Evolutionary conservation across 2,888 invertebrate species (phyloP).

Genomic region (Melieria omissa): DNA sequence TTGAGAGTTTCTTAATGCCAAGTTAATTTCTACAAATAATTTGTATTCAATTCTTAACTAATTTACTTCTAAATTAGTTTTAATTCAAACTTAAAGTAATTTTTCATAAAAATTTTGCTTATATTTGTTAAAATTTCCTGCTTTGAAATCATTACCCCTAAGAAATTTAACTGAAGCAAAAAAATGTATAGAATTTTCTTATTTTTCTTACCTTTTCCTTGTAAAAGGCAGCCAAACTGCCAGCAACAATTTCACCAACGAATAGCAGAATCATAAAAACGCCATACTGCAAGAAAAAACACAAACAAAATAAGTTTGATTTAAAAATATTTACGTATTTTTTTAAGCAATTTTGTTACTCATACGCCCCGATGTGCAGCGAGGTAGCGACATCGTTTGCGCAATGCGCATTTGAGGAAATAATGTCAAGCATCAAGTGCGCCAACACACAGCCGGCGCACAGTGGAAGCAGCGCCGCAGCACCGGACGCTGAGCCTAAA

Average conservation of each 20-base stretch:
- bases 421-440: too few species aligned
- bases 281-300: conserved; percentile 72
- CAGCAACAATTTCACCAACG: conserved; percentile 74
- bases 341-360: neutral
- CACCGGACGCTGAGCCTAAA: too few species aligned
- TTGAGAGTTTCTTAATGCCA: too few species aligned
- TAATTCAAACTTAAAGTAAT: too few species aligned
- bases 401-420: too few species aligned
- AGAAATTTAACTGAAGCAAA: neutral
- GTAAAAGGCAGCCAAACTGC: conserved; percentile 74
- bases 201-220: conserved; percentile 70
- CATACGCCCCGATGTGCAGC: neutral
- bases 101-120: too few species aligned
- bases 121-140: too few species aligned
- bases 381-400: neutral
- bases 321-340: neutral
- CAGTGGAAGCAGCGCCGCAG: too few species aligned
- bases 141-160: neutral
- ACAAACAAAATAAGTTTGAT: neutral
- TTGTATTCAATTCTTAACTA: too few species aligned
- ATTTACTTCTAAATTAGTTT: too few species aligned
- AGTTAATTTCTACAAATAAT: too few species aligned
- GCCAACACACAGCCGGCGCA: too few species aligned
- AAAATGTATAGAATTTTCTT: neutral
- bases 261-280: conserved; percentile 74